Evolutionary conservation across 2,888 invertebrate species (phyloP).

Genomic region (Drosophila setosimentum): DNA sequence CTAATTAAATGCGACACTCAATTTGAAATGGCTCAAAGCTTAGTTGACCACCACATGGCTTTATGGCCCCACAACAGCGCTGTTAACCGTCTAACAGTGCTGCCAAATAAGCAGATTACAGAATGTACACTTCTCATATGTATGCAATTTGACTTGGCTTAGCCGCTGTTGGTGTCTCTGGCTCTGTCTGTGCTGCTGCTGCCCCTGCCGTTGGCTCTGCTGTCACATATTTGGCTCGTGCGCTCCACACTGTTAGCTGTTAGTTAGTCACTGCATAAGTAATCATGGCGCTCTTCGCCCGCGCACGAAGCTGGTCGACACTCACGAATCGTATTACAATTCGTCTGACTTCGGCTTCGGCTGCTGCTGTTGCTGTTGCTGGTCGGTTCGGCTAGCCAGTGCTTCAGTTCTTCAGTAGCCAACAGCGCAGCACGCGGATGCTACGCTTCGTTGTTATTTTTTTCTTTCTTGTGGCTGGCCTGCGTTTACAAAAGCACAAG

Average conservation of each 20-base stretch:
- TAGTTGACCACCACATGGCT: constrained; percentile 33
- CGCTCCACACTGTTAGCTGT: constrained; percentile 60
- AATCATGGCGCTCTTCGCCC: constrained; percentile 66
- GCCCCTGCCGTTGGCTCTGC: constrained; percentile 7
- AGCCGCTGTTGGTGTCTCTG: constrained; percentile 4
- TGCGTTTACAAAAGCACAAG: constrained; percentile 56
- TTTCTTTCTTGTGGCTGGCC: constrained; percentile 49
- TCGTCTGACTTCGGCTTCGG: constrained; percentile 61
- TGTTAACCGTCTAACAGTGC: constrained; percentile 53
- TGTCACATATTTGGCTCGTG: constrained; percentile 52
- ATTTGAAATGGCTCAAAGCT: constrained; percentile 35
- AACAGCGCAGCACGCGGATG: constrained; percentile 76
- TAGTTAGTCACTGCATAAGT: constrained; percentile 71
- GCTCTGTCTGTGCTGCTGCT: neutral
- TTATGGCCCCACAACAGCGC: constrained; percentile 35
- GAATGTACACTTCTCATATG: constrained; percentile 7
- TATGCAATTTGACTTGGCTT: constrained; percentile 30
- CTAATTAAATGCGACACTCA: constrained; percentile 51
- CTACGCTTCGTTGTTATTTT: constrained; percentile 70
- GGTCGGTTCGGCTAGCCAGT: constrained; percentile 54
- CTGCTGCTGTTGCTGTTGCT: constrained; percentile 30
- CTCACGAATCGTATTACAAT: constrained; percentile 59
- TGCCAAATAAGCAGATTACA: constrained; percentile 20
- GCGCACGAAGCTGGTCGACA: constrained; percentile 57
- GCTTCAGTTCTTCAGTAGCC: constrained; percentile 76